phyloP scores from a whole-genome alignment of 2,888 invertebrate species.

The Mechanitis mazaeus region DNA sequence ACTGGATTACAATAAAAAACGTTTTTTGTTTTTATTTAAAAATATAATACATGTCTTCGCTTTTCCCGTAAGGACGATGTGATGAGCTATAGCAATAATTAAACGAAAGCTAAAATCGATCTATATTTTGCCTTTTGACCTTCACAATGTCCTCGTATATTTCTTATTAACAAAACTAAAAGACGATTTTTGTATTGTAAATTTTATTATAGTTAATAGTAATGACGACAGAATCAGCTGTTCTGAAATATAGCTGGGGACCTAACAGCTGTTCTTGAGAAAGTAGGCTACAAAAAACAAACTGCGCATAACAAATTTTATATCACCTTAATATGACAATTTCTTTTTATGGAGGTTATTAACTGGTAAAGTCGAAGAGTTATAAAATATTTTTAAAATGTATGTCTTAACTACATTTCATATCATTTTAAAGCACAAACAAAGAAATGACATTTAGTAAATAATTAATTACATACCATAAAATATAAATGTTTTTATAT shows the following conservation, averaged over 20 bases:
- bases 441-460: constrained; percentile 42
- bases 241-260: constrained; percentile 50
- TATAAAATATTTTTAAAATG: not conserved
- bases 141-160: not conserved
- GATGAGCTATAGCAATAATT: not conserved
- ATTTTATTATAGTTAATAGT: not conserved
- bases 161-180: not conserved
- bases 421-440: constrained; percentile 20
- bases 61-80: not conserved
- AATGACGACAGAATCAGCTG: constrained; percentile 48
- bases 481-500: constrained; percentile 27
- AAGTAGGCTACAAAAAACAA: constrained; percentile 45
- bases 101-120: constrained; percentile 1
- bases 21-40: too few species aligned
- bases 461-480: constrained; percentile 40
- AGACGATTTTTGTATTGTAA: not conserved
- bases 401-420: not conserved
- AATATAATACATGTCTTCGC: too few species aligned
- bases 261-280: constrained; percentile 64
- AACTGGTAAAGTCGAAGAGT: not conserved
- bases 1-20: too few species aligned
- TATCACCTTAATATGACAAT: not conserved
- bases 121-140: constrained; percentile 1
- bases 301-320: constrained; percentile 30
- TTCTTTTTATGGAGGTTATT: not conserved